Conservation (phyloP, 1,140 invertebrate genomes). For the Centruroides sculpturatus region DNA sequence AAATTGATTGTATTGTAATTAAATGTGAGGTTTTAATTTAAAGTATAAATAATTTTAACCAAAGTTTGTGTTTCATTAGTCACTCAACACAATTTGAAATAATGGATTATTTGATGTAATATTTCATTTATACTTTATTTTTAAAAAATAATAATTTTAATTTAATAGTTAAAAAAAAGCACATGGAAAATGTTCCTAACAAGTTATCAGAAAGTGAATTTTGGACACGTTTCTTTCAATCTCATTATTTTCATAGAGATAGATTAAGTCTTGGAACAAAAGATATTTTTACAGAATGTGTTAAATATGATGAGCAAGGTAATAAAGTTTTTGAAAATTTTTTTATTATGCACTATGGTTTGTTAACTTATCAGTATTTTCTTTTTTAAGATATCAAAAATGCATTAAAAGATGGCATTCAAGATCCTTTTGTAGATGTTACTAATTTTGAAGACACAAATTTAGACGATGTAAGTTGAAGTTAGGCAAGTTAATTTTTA, state of each 20-base stretch:
- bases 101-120: neutral
- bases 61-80: no score
- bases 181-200: conserved; percentile 87
- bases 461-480: conserved; percentile 39
- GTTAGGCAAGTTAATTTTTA: no score
- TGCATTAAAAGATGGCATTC: conserved; percentile 59
- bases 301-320: conserved; percentile 81
- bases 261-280: conserved; percentile 61
- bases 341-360: no score
- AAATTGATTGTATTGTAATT: no score
- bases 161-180: conserved; percentile 73
- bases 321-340: neutral
- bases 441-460: conserved; percentile 58
- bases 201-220: conserved; percentile 93
- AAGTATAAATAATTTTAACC: no score
- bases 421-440: conserved; percentile 65
- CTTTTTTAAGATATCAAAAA: conserved; percentile 43
- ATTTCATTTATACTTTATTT: neutral
- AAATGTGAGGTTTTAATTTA: no score
- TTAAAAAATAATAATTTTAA: neutral
- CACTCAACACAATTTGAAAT: no score
- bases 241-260: conserved; percentile 98
- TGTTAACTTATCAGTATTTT: no score
- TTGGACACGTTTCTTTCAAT: conserved; percentile 99
- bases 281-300: conserved; percentile 92